A percentile compares a stretch with the other conserved stretches of the same genome.
phyloP scores from a whole-genome alignment of 2,797 vertebrate genomes.

The Chelonia mydas region DNA sequence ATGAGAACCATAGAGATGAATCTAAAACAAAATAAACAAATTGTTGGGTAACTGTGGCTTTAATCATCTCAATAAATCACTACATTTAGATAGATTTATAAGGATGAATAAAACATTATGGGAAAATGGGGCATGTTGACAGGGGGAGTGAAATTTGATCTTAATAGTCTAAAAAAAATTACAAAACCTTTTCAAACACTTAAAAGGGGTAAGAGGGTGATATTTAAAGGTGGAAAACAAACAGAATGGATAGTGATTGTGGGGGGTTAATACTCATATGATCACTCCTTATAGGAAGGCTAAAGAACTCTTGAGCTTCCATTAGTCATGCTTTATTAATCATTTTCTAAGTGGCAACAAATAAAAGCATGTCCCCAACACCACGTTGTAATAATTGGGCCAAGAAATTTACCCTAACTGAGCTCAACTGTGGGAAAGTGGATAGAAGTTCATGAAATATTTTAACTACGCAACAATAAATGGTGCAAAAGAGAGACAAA shows the following conservation, averaged over 20 bases:
- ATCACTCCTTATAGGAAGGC: neutral
- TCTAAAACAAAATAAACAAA: constrained; percentile 19
- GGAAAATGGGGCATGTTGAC: constrained; percentile 45
- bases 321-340: neutral
- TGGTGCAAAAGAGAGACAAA: neutral
- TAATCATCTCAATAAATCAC: neutral
- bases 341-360: constrained; percentile 26
- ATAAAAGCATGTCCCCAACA: neutral
- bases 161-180: constrained; percentile 50
- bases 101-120: constrained; percentile 65
- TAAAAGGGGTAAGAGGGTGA: neutral
- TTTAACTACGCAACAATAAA: no score
- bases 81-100: constrained; percentile 9
- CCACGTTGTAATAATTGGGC: neutral
- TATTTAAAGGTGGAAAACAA: constrained; percentile 2
- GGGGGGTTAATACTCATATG: neutral
- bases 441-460: neutral
- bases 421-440: neutral
- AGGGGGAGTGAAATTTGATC: constrained; percentile 13
- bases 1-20: constrained; percentile 16
- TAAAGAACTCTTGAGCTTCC: neutral
- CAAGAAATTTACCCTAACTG: neutral
- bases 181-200: constrained; percentile 37
- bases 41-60: constrained; percentile 19
- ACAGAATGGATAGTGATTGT: neutral